phyloP scores from a whole-genome alignment of 2,888 invertebrate species.

The Myathropa florea region DNA sequence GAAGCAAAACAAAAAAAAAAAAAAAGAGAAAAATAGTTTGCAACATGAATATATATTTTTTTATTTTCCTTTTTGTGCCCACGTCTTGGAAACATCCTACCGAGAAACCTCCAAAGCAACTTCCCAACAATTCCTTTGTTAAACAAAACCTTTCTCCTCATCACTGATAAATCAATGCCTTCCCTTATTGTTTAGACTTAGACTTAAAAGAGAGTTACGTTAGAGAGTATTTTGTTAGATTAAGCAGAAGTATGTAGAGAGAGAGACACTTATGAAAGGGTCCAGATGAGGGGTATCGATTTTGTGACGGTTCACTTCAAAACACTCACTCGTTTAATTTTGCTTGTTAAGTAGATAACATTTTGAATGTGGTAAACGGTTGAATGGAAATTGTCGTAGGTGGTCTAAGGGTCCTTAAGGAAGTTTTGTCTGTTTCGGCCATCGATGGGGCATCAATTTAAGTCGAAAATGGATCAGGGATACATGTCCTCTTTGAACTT shows the following conservation, averaged over 20 bases:
- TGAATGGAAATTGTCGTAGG: not conserved
- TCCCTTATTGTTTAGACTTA: slow-evolving; percentile 61
- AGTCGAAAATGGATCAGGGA: too few relatives aligned
- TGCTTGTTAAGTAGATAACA: not conserved
- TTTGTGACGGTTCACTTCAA: not conserved
- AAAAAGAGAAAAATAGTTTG: slow-evolving; percentile 59
- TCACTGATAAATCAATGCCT: slow-evolving; percentile 16
- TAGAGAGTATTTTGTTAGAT: not conserved
- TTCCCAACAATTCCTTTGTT: slow-evolving; percentile 77
- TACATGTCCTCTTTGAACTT: not conserved
- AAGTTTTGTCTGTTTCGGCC: not conserved
- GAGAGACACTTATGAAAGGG: not conserved
- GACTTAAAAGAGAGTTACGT: slow-evolving; percentile 18
- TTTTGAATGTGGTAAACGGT: not conserved
- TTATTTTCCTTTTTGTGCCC: slow-evolving; percentile 79
- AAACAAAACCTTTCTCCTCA: slow-evolving; percentile 70
- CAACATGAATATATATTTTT: slow-evolving; percentile 70
- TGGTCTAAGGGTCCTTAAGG: not conserved
- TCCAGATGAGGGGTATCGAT: not conserved
- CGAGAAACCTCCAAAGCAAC: slow-evolving; percentile 69
- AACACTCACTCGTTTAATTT: not conserved
- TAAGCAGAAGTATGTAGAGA: not conserved
- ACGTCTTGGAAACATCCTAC: slow-evolving; percentile 77
- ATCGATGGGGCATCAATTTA: too few relatives aligned
- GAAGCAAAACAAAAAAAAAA: slow-evolving; percentile 33